Base-by-base conservation (phyloP, 2,797 vertebrate genomes). In the Bradypodion ventrale region DNA sequence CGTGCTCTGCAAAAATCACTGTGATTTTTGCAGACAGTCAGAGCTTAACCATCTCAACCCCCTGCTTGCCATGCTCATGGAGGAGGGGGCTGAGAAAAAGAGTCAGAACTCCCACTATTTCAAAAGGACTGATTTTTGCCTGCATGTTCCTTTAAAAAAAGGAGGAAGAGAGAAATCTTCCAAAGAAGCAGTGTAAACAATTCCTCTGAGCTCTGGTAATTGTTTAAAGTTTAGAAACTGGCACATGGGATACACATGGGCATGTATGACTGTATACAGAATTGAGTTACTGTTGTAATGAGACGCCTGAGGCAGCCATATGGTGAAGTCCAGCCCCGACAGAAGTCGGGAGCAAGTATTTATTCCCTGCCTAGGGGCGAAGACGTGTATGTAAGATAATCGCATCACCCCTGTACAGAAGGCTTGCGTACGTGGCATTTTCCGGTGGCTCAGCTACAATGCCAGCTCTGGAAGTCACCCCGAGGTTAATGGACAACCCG, bases 121-220 rank as follows among this genome's bases (percentile, higher is more conserved):
- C 75, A 21, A 4, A 0, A 70, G n/a, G 72, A 87, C 4, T 60
- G 3, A 49, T 65, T 87, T 85, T 32, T 83, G 80, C 73, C 23
- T 63, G 37, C 52, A 23, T 10, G 6, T 69, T 87, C 29, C 63
- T 76, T 69, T 29, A 35, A 46, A 49, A 85, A 49, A 0, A 29
- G 0, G 8, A 1, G 23, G 77, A 0, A 1, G 2, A 69, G 52
- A 56, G 37, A 37, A 74, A 86, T 62, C 49, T 60, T 80, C 42
- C 32, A 75, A 75, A 75, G 81, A 74, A 80, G 62, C 70, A 75
- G n/a, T 6, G 16, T 59, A 86, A 86, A 81, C 60, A 83, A 25
- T n/a, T 65, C 37, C 15, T 44, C 37, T 65, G 29, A 72, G 66
- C 29, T 35, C n/a, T n/a, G n/a, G n/a, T n/a, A n/a, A n/a, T n/a